These are phyloP conservation scores for Himalopsyche japonica DNA, from an alignment of 2,888 invertebrate genomes.

Conservation along the genomic window DNA sequence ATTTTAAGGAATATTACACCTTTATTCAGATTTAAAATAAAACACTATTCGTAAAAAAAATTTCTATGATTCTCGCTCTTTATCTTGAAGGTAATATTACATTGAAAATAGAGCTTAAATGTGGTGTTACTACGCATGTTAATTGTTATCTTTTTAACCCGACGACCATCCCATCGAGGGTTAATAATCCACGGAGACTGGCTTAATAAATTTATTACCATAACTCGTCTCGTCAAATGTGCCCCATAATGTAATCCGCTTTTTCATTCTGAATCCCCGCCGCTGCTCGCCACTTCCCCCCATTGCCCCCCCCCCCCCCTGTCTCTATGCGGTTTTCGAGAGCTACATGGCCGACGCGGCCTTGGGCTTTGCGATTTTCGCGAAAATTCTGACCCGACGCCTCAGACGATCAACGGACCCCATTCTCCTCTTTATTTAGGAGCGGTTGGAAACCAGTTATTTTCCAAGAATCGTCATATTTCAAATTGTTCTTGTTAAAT, in stretches of 20 bases:
- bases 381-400: neutral
- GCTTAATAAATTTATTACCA: neutral
- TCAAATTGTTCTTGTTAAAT: too few relatives aligned
- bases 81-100: too few relatives aligned
- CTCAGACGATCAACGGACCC: neutral
- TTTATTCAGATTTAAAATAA: too few relatives aligned
- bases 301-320: neutral
- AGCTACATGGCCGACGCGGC: neutral
- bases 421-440: neutral
- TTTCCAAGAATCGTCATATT: too few relatives aligned
- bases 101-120: too few relatives aligned
- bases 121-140: neutral
- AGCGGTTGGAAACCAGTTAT: neutral
- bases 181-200: neutral
- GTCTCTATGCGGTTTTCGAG: neutral
- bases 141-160: neutral
- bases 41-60: too few relatives aligned
- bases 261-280: neutral
- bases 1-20: too few relatives aligned
- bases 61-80: too few relatives aligned
- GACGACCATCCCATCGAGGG: neutral
- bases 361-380: neutral
- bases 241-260: neutral
- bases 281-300: neutral
- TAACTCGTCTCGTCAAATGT: neutral